Evolutionary conservation across 64 coral and sea anemone species (phyloP), one percentile per base, ranked within the genome.

Genomic region (Montipora sp.): DNA sequence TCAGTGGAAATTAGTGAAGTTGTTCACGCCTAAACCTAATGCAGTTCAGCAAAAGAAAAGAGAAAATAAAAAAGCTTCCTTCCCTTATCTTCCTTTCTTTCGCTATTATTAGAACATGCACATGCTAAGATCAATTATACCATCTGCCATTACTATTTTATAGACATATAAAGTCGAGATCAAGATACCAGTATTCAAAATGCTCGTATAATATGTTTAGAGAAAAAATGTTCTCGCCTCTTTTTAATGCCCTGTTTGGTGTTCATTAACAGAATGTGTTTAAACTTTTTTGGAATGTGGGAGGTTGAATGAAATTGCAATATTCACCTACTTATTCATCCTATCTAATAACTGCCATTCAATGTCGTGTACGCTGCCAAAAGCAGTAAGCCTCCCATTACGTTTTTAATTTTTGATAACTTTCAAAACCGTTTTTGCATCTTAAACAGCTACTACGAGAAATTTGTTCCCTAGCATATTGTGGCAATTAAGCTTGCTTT

Each of bases 391-490:
- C 59, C 77, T 80, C 83, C 83, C 77, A 88, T 75, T 87, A 93
- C 24, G 74, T 76, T 93, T 87, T 93, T 88, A 93, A 93, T 93
- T 93, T 93, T 93, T 93, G 82, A 93, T 93, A 93, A 93, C 91
- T 93, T 93, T 93, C 91, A 93, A 77, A 80, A 88, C 84, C 91
- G 91, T 93, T 93, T 93, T 93, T 93, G 91, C 91, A 93, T 93
- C 73, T 88, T 93, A 83, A 93, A 88, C 81, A 81, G 61, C 79
- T 75, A 75, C 65, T 55, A 12, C 46, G 47, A 88, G 65, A 93
- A 75, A 85, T 10, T 85, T 51, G 63, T 45, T 71, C 48, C 61
- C 49, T 72, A 8, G 82, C 24, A 47, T 85, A 71, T 72, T 63
- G 49, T 85, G 70, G 63, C 65, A 45, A 20, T 48, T 46, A 21